These are phyloP conservation scores for Drosophila barbarae DNA, from an alignment of 2,888 invertebrate genomes.

Conservation along the genomic window DNA sequence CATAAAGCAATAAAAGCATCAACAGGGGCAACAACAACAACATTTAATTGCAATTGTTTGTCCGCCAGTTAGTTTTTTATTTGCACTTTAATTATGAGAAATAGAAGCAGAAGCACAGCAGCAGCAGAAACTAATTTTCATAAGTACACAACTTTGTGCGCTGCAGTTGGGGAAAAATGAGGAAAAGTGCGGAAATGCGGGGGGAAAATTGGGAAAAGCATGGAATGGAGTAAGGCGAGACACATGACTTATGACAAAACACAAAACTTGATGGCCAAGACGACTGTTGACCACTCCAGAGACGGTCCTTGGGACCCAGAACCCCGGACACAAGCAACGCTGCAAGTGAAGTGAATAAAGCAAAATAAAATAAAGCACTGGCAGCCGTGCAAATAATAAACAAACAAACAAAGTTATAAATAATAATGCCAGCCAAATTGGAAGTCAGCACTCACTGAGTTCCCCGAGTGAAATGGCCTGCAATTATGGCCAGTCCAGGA, in stretches of 20 bases:
- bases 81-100: constrained; percentile 70
- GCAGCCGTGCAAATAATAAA: constrained; percentile 9
- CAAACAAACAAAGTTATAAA: constrained; percentile 25
- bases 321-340: neutral
- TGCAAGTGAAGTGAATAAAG: constrained; percentile 7
- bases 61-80: constrained; percentile 66
- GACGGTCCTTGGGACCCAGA: constrained; percentile 6
- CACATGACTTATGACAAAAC: constrained; percentile 34
- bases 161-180: constrained; percentile 3
- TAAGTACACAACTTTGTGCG: constrained; percentile 42
- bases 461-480: neutral
- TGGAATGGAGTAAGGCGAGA: neutral
- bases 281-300: constrained; percentile 12
- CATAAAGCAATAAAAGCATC: constrained; percentile 33
- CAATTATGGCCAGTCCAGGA: constrained; percentile 2
- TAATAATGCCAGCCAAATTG: constrained; percentile 19
- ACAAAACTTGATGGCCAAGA: constrained; percentile 29
- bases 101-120: constrained; percentile 46
- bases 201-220: neutral
- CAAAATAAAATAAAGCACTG: constrained; percentile 10
- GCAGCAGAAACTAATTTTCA: constrained; percentile 60
- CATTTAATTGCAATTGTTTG: constrained; percentile 70
- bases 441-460: neutral
- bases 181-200: neutral
- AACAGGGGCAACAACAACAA: constrained; percentile 28